Conservation (phyloP, 1,140 invertebrate species). For the Acromyrmex echinatior region DNA sequence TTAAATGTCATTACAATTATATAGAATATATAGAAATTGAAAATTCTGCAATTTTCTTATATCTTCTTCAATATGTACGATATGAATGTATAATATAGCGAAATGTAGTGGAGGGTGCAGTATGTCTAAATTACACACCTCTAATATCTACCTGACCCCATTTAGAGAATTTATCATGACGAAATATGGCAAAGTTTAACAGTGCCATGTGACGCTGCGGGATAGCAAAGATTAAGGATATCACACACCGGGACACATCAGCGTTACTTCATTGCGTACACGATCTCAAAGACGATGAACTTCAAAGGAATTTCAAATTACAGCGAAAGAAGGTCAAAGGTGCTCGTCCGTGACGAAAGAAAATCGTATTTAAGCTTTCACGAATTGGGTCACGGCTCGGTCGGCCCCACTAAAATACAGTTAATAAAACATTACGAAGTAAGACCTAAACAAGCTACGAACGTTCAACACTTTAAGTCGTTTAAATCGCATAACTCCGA, state of each 20-base stretch:
- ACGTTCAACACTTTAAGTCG: conserved; percentile 39
- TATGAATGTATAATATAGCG: neutral
- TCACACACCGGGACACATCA: conserved; percentile 24
- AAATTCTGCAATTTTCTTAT: neutral
- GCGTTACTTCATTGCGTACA: neutral
- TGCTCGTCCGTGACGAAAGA: neutral
- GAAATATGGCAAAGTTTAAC: conserved; percentile 53
- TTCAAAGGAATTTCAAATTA: conserved; percentile 58
- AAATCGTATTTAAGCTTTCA: conserved; percentile 39
- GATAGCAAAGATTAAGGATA: conserved; percentile 50
- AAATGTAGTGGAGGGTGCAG: neutral
- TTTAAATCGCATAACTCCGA: conserved; percentile 36
- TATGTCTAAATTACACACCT: conserved; percentile 30
- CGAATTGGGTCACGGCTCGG: conserved; percentile 42
- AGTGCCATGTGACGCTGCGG: conserved; percentile 53
- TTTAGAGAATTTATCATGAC: conserved; percentile 50
- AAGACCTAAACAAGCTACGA: conserved; percentile 17
- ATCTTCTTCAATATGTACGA: too few species aligned
- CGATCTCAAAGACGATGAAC: conserved; percentile 18
- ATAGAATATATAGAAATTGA: neutral
- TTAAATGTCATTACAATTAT: neutral
- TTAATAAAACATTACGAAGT: conserved; percentile 32
- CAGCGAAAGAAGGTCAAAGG: conserved; percentile 42
- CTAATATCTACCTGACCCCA: conserved; percentile 41
- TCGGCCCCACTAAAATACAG: neutral